Evolutionary conservation across 2,113 vertebrate genomes (phyloP).

Genomic region (Podiceps cristatus): DNA sequence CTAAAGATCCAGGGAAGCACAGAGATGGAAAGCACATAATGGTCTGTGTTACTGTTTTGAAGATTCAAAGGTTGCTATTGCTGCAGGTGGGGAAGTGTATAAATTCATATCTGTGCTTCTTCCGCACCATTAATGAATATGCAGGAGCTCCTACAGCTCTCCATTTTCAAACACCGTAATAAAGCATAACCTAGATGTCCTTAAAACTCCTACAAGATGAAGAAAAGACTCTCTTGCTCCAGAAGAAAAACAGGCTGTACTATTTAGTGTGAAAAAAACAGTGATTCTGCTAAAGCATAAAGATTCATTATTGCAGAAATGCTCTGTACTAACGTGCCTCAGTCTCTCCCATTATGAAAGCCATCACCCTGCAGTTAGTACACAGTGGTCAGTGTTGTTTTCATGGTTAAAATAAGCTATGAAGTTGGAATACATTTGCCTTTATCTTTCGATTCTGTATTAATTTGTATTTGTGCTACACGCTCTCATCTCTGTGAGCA

Average conservation of each 20-base stretch:
- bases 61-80: not conserved
- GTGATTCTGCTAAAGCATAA: not conserved
- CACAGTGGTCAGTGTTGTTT: not conserved
- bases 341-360: not conserved
- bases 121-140: not conserved
- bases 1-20: not conserved
- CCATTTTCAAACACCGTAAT: not conserved
- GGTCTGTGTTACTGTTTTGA: not conserved
- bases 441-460: not conserved
- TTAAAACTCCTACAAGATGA: not conserved
- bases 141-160: not conserved
- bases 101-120: not conserved
- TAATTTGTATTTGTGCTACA: not conserved
- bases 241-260: not conserved
- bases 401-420: not conserved
- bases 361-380: not conserved
- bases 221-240: not conserved
- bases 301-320: not conserved
- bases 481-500: not conserved
- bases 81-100: not conserved
- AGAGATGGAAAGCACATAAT: not conserved
- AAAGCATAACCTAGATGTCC: not conserved
- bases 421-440: not conserved
- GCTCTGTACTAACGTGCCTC: not conserved
- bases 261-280: not conserved